These are phyloP conservation scores for Laspeyria flexula DNA, from an alignment of 2,888 invertebrate species.

Conservation along the genomic window DNA sequence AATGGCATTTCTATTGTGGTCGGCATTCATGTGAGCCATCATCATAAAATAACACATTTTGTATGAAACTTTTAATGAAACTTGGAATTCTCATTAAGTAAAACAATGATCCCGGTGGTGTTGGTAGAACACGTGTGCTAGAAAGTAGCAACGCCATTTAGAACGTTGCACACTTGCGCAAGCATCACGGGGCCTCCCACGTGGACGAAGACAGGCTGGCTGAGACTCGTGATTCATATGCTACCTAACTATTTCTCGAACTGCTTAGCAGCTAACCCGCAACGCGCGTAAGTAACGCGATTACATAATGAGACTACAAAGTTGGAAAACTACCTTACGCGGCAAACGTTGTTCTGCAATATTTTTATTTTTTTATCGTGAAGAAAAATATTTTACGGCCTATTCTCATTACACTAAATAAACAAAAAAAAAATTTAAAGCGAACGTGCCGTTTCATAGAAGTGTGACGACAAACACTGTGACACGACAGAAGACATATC, in stretches of 20 bases:
- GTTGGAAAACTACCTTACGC: too few species aligned
- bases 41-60: not conserved
- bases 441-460: too few species aligned
- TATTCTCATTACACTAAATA: too few species aligned
- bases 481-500: too few species aligned
- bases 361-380: too few species aligned
- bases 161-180: constrained; percentile 36
- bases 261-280: too few species aligned
- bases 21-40: not conserved
- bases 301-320: too few species aligned
- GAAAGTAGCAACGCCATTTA: constrained; percentile 17
- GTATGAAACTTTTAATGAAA: not conserved
- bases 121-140: constrained; percentile 19
- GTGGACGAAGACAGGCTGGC: constrained; percentile 47
- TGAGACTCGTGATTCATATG: constrained; percentile 44
- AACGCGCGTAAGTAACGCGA: too few species aligned
- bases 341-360: too few species aligned
- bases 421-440: too few species aligned
- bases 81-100: not conserved
- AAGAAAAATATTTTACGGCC: too few species aligned
- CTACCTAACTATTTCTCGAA: constrained; percentile 21
- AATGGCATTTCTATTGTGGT: not conserved
- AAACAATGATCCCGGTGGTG: not conserved
- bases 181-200: constrained; percentile 51
- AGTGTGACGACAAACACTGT: too few species aligned